Evolutionary conservation across 64 coral and sea anemone genomes (phyloP), one percentile per base, ranked within the genome.

Genomic region (Anthopleura sola): DNA sequence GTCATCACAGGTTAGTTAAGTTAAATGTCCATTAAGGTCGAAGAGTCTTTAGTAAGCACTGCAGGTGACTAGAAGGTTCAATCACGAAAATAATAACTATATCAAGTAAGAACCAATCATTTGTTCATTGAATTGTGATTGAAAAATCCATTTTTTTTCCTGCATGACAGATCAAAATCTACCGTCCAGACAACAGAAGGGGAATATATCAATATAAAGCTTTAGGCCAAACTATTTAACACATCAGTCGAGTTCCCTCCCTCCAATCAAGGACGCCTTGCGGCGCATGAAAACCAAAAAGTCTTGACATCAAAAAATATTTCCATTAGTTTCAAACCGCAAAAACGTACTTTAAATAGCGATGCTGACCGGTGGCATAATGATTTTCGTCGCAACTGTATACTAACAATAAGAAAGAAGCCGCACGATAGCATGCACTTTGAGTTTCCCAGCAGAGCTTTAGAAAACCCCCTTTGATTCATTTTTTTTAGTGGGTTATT

Each of bases 241-340:
- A 71, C 1, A 16, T 32, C 66, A 71, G 28, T 29, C 11, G 28
- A 71, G 11, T 71, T 13, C 66, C 31, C 31, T 71, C 66, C 66
- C 66, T 71, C 29, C 13, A 34, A 16, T 71, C 66, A 71, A 36
- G 13, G 66, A 71, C 66, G 31, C 29, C 66, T 71, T 31, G 66
- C 28, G 66, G 66, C 31, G 66, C 66, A 13, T 71, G 28, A 16
- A 71, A 71, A 71, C 66, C 66, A 32, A 71, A 71, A 71, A 71
- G 66, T 71, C 66, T 71, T 32, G 24, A 32, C n/a, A 33, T 71
- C 6, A 71, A 71, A 71, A 71, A 71, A 34, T 10, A 29, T 71
- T 71, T 71, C 66, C 28, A 71, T 71, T 71, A 71, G 66, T 71
- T 71, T 32, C 28, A 32, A 71, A 71, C 66, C 66, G 28, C 66